Evolutionary conservation across 1,140 invertebrate genomes (phyloP).

Genomic region (Cherax destructor): DNA sequence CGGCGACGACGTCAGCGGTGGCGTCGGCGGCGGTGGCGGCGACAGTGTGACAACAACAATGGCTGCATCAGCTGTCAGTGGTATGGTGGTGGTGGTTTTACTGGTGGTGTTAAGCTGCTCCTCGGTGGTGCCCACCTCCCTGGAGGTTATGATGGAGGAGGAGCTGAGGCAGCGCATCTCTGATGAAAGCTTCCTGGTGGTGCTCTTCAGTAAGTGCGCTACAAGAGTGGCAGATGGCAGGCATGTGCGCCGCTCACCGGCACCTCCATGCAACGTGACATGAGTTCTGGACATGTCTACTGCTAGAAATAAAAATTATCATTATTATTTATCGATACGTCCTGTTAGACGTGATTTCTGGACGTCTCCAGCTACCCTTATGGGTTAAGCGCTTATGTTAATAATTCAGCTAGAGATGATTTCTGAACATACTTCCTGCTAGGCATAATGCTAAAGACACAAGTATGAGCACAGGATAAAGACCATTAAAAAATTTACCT

Average conservation of each 20-base stretch:
- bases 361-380: too few species aligned
- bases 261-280: neutral
- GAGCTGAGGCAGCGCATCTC: neutral
- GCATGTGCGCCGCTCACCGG: neutral
- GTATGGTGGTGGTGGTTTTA: neutral
- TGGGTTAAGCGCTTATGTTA: too few species aligned
- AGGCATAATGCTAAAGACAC: too few species aligned
- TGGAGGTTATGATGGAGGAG: constrained; percentile 12
- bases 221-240: neutral
- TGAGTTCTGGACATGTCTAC: neutral
- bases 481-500: too few species aligned
- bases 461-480: too few species aligned
- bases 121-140: neutral
- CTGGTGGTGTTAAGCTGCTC: neutral
- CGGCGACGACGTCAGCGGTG: too few species aligned
- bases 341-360: neutral
- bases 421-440: too few species aligned
- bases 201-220: constrained; percentile 13
- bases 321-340: neutral
- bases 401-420: too few species aligned
- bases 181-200: constrained; percentile 1
- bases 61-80: neutral
- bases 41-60: neutral
- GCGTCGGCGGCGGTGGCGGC: too few species aligned
- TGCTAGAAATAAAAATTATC: too few species aligned